A percentile compares a stretch with the other conserved stretches of the same genome.
Conservation (phyloP, 2,888 invertebrate species). For the Drosophila tanythrix region DNA sequence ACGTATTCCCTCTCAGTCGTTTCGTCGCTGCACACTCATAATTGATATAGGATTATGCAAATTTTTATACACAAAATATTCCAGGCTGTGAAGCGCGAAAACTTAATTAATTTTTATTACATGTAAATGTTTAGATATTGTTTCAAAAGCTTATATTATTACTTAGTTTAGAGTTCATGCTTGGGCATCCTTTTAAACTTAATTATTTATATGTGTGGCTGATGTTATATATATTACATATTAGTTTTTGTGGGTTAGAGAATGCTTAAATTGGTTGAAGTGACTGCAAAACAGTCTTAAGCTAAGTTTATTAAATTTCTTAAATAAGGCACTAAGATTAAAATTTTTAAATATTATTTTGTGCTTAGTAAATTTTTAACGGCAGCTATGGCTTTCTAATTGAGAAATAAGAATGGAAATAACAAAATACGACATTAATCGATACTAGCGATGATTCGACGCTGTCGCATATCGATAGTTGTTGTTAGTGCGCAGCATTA, state of each 20-base stretch:
- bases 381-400: not conserved
- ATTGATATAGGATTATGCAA: not conserved
- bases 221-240: too few relatives aligned
- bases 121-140: not conserved
- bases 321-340: not conserved
- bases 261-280: not conserved
- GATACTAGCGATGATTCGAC: not conserved
- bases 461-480: conserved; percentile 36
- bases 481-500: conserved; percentile 65
- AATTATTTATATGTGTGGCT: not conserved
- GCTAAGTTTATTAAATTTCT: not conserved
- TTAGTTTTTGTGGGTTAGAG: too few relatives aligned
- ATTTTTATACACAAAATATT: not conserved
- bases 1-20: not conserved
- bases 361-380: not conserved
- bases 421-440: not conserved
- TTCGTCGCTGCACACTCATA: not conserved
- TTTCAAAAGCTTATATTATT: not conserved
- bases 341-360: not conserved
- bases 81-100: not conserved
- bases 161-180: not conserved
- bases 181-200: not conserved
- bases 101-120: not conserved
- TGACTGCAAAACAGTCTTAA: not conserved
- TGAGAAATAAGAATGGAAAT: not conserved